phyloP scores from a whole-genome alignment of 2,888 invertebrate genomes.

The Cylindroiulus punctatus region DNA sequence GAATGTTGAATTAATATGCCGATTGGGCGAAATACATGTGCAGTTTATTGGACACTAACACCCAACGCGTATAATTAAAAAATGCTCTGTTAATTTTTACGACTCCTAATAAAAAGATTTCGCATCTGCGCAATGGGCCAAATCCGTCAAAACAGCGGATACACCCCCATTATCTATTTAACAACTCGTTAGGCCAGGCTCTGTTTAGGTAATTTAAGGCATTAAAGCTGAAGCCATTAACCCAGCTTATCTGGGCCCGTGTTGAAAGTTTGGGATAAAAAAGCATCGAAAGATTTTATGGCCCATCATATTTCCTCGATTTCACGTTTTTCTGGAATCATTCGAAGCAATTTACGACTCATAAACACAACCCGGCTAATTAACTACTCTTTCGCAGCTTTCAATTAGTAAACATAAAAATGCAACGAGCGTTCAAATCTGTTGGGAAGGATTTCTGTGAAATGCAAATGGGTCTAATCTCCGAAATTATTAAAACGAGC shows the following conservation, averaged over 20 bases:
- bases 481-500: neutral
- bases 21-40: too few species aligned
- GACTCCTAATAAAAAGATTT: neutral
- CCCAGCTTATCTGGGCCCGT: neutral
- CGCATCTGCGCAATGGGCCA: neutral
- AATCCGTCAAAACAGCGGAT: neutral
- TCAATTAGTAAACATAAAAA: slow-evolving; percentile 26
- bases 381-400: slow-evolving; percentile 1
- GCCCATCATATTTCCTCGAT: slow-evolving; percentile 34
- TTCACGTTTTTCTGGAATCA: slow-evolving; percentile 7
- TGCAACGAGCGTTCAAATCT: neutral
- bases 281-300: neutral
- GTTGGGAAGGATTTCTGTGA: neutral
- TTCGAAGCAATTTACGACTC: neutral
- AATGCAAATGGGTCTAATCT: neutral
- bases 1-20: too few species aligned
- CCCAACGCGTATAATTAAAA: too few species aligned
- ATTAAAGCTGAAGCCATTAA: slow-evolving; percentile 13
- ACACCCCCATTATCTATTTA: neutral
- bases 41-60: too few species aligned
- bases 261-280: neutral
- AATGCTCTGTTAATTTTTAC: slow-evolving; percentile 11
- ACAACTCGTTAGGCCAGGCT: neutral
- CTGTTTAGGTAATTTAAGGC: slow-evolving; percentile 17
- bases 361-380: slow-evolving; percentile 25